Percentiles rank a stretch among this genome's conserved stretches.
Conservation (phyloP, 2,113 vertebrate genomes). For the Emberiza fucata region DNA sequence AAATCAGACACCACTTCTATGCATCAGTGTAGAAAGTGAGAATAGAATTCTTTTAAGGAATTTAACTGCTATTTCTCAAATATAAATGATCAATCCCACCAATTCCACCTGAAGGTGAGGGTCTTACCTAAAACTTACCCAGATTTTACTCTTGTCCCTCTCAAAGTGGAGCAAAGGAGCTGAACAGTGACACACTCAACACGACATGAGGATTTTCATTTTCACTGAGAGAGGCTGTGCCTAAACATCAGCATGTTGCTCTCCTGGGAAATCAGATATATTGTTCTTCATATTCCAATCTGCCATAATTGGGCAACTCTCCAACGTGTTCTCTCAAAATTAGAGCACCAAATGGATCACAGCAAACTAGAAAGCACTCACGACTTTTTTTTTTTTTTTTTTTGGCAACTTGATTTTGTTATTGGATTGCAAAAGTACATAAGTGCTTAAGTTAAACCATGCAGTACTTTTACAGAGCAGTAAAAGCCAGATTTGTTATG, state of each 20-base stretch:
- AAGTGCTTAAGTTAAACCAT: not conserved
- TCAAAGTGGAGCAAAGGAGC: not conserved
- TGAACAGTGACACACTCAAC: not conserved
- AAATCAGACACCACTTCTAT: not conserved
- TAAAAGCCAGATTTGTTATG: not conserved
- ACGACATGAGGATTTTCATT: not conserved
- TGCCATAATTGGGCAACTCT: not conserved
- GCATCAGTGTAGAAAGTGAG: not conserved
- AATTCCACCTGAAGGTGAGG: not conserved
- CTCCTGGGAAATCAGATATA: not conserved
- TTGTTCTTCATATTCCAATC: not conserved
- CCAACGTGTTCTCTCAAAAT: not conserved
- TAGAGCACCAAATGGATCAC: not conserved
- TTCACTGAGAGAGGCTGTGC: not conserved
- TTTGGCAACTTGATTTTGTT: not conserved
- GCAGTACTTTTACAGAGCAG: not conserved
- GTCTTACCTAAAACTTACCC: not conserved
- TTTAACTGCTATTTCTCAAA: not conserved
- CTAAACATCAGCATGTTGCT: not conserved
- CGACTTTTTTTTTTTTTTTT: not conserved
- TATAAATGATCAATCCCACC: accelerated
- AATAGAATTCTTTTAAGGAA: not conserved
- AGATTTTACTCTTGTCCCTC: not conserved
- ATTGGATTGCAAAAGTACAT: not conserved
- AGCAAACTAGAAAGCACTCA: not conserved